Base-by-base conservation (phyloP, 2,888 invertebrate genomes). In the Lapara coniferarum region DNA sequence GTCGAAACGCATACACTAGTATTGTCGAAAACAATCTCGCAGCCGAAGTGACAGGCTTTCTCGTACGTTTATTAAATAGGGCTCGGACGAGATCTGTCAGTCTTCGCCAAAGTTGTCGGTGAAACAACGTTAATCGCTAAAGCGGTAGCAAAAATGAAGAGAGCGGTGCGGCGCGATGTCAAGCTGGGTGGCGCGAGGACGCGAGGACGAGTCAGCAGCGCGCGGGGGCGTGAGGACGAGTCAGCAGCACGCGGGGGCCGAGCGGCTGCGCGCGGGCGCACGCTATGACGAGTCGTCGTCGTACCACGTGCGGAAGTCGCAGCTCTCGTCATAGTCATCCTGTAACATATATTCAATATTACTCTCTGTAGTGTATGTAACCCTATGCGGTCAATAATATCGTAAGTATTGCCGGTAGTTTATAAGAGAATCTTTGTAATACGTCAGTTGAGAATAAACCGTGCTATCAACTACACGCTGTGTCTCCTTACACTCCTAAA, bases 251-350 rank as follows among this genome's bases (percentile, higher is more conserved):
- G 74, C 76, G 71, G 75, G 73, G 73, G 74, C 72, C 73, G 77
- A 75, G 70, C 75, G 75, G 76, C 78, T 75, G 78, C 77, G 76
- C 72, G 37, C 71, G 70, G 74, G 74, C 72, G 72, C 72, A 79
- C 78, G 90, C 92, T 93, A 93, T 89, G 93, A 92, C 53, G 93
- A 93, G 84, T 93, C 93, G 68, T 92, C 93, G 77, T 92, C 93
- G 82, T 93, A 91, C 93, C 93, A 93, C 73, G 90, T 86, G 75
- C 90, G 92, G 83, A 90, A 89, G 81, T 93, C 92, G 76, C 87
- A 88, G 78, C 84, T 90, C 75, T 92, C 92, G 72, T 93, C 92
- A 75, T 93, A 93, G 75, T 93, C 93, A 72, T 93, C 93, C 93
- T 93, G 84, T 0, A 78, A 81, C 52, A 5, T 6, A 5, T 6